Percentiles rank a stretch among this genome's conserved stretches.
Evolutionary conservation across 2,113 vertebrate species (phyloP).

Genomic region (Crocuta crocuta): DNA sequence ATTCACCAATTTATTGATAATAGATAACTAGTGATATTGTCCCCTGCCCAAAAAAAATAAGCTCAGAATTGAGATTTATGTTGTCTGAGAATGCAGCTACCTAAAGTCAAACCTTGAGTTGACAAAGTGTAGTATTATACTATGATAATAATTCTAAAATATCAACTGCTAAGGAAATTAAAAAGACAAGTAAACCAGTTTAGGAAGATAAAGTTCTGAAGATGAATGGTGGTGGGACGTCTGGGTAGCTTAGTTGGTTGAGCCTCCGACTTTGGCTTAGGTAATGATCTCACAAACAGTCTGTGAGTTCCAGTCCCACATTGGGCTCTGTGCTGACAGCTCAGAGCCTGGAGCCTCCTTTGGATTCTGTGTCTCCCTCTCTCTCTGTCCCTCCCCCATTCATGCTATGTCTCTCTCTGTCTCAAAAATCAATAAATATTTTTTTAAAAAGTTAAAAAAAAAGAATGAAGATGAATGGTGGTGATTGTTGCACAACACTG

Average conservation of each 20-base stretch:
- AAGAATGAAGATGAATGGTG: neutral
- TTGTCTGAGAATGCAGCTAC: neutral
- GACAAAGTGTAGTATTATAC: neutral
- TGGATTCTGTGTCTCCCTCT: no score
- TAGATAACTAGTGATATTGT: neutral
- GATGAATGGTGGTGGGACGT: neutral
- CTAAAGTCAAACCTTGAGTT: neutral
- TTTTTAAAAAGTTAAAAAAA: no score
- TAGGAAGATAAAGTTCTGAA: neutral
- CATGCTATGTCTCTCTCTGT: no score
- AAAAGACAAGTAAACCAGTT: neutral
- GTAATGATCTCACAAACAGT: no score
- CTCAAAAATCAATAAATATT: no score
- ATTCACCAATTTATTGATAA: neutral
- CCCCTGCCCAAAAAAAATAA: neutral
- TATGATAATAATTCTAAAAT: neutral
- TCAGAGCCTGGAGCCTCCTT: no score
- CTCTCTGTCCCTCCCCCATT: no score
- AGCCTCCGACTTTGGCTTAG: no score
- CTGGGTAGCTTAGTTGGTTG: no score
- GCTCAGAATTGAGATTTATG: conserved; percentile 2
- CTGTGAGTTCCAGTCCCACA: no score
- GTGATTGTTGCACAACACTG: neutral
- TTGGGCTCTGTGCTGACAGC: no score
- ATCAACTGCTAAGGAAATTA: neutral